Conservation (phyloP, 1,140 invertebrate genomes). For the Aleiodes sp. region DNA sequence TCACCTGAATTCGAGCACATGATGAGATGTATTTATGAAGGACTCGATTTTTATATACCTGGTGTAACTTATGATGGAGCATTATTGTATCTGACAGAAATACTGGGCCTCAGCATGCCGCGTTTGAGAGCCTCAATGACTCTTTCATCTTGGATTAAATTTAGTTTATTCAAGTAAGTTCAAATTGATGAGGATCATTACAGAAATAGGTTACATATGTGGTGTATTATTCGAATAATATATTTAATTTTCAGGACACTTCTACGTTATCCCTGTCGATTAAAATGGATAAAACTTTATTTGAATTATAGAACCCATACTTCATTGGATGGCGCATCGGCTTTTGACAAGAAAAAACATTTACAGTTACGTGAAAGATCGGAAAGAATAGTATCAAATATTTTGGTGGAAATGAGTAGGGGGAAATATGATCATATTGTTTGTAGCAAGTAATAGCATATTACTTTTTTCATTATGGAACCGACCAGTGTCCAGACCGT, state of each 20-base stretch:
- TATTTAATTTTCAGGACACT: slow-evolving; percentile 2
- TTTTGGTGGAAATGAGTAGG: background rate
- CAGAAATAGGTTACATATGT: background rate
- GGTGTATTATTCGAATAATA: background rate
- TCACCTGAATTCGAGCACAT: slow-evolving; percentile 63
- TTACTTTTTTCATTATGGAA: background rate
- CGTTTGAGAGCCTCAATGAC: slow-evolving; percentile 47
- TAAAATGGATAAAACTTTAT: background rate
- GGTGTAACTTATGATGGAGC: slow-evolving; percentile 46
- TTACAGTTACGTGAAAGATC: slow-evolving; percentile 21
- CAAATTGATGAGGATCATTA: background rate
- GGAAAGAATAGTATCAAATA: background rate
- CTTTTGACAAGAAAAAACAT: slow-evolving; percentile 25
- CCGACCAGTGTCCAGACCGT: no score
- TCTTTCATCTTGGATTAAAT: slow-evolving; percentile 41
- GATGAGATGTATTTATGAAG: slow-evolving; percentile 55
- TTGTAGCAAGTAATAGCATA: background rate
- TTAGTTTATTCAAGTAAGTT: slow-evolving; percentile 38
- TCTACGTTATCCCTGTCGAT: background rate
- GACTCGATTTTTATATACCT: slow-evolving; percentile 52
- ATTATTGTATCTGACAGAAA: slow-evolving; percentile 50
- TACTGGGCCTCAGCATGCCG: slow-evolving; percentile 51
- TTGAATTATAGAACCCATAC: slow-evolving; percentile 3
- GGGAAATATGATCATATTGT: background rate
- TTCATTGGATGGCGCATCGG: slow-evolving; percentile 16